phyloP scores from a whole-genome alignment of 2,797 vertebrate species.

The Megaceryle alcyon region DNA sequence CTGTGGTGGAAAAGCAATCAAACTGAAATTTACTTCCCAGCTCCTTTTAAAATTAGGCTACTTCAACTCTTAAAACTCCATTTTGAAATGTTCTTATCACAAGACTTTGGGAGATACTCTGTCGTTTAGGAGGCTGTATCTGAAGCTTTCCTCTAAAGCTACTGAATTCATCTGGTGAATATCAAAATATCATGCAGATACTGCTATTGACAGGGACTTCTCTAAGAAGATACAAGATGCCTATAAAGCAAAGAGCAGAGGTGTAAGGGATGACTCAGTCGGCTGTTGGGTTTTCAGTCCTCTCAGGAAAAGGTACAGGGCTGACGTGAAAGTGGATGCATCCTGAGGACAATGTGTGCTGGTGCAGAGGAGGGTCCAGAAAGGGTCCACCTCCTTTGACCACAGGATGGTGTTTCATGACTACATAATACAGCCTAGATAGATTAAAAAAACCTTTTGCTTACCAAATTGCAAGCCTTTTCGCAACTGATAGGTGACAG shows the following conservation, averaged over 20 bases:
- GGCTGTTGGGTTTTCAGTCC: neutral
- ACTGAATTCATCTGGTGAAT: neutral
- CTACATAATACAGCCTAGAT: neutral
- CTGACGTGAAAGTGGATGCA: neutral
- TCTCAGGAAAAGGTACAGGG: neutral
- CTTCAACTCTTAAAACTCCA: neutral
- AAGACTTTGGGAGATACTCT: neutral
- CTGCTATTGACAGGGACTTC: neutral
- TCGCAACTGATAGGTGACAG: neutral
- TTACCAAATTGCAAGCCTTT: neutral
- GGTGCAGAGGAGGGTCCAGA: neutral
- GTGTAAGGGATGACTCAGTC: neutral
- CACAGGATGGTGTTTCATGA: neutral
- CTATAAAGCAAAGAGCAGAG: neutral
- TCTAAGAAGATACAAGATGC: neutral
- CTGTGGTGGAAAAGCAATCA: neutral
- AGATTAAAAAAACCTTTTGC: neutral
- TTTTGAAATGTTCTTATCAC: neutral
- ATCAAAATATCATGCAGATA: neutral
- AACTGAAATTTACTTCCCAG: neutral
- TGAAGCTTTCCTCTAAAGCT: neutral
- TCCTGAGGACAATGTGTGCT: neutral
- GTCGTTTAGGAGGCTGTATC: neutral
- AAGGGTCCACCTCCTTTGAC: neutral
- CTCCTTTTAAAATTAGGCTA: neutral